Evolutionary conservation across 92 coral and sea anemone species (phyloP).

Genomic region (Zoanthus sociatus): DNA sequence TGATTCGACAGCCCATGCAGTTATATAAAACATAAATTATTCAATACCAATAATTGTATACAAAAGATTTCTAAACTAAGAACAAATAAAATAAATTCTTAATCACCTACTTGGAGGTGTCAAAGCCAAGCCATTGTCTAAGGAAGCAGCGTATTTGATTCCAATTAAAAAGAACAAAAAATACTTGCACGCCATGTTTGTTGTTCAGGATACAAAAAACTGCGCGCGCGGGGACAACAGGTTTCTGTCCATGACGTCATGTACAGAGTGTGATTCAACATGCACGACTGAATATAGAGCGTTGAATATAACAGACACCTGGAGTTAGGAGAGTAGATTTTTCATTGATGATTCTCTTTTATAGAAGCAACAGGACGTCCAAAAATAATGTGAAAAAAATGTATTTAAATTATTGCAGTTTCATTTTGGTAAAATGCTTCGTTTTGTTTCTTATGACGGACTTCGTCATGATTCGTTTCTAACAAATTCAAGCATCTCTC

Average conservation of each 20-base stretch:
- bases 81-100: background rate
- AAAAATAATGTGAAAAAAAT: conserved; percentile 12
- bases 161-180: conserved; percentile 36
- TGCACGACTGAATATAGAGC: conserved; percentile 10
- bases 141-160: conserved; percentile 40
- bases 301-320: conserved; percentile 28
- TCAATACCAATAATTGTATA: too few species aligned
- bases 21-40: too few species aligned
- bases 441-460: background rate
- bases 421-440: conserved; percentile 25
- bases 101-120: conserved; percentile 93
- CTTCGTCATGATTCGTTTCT: background rate
- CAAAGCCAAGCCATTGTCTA: conserved; percentile 90
- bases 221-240: background rate
- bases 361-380: conserved; percentile 17
- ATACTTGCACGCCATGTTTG: conserved; percentile 32
- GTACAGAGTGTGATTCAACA: background rate
- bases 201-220: background rate
- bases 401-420: conserved; percentile 28
- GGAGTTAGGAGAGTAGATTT: background rate
- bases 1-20: too few species aligned
- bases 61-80: too few species aligned
- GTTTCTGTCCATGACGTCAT: conserved; percentile 13
- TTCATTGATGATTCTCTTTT: conserved; percentile 13
- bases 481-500: background rate